These are phyloP conservation scores for Hypsibius dujardini DNA, from an alignment of 1,140 invertebrate genomes.

Conservation along the genomic window DNA sequence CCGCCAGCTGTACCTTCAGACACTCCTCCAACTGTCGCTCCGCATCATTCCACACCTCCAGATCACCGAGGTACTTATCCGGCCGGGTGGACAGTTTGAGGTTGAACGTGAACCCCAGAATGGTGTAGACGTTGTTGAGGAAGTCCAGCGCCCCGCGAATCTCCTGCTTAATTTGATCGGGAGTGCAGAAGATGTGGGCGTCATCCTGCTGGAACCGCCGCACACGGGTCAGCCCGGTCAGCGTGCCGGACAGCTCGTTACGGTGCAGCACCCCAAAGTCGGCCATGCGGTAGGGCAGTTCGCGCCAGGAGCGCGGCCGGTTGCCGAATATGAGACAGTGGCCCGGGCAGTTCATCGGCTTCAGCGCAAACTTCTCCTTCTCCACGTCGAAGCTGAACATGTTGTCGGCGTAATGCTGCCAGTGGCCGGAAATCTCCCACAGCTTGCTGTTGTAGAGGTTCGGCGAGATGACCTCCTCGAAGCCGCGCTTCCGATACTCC, in stretches of 20 bases:
- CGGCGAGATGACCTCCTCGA: conserved; percentile 86
- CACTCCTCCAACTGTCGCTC: conserved; percentile 37
- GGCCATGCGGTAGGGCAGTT: conserved; percentile 77
- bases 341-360: conserved; percentile 99
- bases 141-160: conserved; percentile 71
- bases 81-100: conserved; percentile 80
- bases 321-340: conserved; percentile 84
- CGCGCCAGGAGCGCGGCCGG: conserved; percentile 71
- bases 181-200: conserved; percentile 90
- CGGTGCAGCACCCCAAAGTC: conserved; percentile 95
- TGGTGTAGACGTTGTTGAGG: conserved; percentile 60
- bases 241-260: conserved; percentile 84
- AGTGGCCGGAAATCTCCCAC: conserved; percentile 95
- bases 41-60: conserved; percentile 70
- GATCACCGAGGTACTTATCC: conserved; percentile 80
- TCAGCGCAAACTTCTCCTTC: conserved; percentile 90
- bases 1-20: neutral
- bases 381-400: conserved; percentile 95
- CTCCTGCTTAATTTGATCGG: conserved; percentile 65
- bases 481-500: conserved; percentile 82
- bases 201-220: conserved; percentile 96
- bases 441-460: conserved; percentile 93
- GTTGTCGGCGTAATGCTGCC: conserved; percentile 90
- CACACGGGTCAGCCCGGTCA: conserved; percentile 83
- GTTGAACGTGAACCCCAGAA: conserved; percentile 88